Conservation (phyloP, 2,797 vertebrate species). For the Eupleurogrammus muticus region DNA sequence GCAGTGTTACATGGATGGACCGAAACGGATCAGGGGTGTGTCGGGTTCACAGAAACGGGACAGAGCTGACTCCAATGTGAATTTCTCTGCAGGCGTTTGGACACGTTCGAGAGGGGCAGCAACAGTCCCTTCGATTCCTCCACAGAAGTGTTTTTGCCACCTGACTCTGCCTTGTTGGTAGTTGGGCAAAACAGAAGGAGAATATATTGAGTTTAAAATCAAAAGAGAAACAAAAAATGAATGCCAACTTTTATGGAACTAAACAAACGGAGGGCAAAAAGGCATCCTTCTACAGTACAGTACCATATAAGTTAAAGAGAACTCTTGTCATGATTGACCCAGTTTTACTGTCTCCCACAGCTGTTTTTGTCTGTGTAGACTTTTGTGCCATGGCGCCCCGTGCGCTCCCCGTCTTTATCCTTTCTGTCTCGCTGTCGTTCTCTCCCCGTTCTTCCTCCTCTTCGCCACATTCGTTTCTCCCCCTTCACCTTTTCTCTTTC, state of each 20-base stretch:
- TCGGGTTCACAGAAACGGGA: constrained; percentile 23
- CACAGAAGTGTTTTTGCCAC: constrained; percentile 52
- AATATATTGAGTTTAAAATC: constrained; percentile 65
- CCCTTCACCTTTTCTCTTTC: background rate
- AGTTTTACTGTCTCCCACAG: constrained; percentile 75
- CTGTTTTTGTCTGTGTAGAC: constrained; percentile 79
- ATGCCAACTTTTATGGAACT: constrained; percentile 73
- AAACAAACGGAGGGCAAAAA: constrained; percentile 54
- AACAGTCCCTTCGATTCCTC: constrained; percentile 33
- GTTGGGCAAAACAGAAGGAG: constrained; percentile 50
- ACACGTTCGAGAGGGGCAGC: constrained; percentile 28
- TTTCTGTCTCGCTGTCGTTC: constrained; percentile 36
- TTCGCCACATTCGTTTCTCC: constrained; percentile 12
- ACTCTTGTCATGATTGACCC: constrained; percentile 68
- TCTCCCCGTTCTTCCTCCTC: constrained; percentile 23
- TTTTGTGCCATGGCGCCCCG: constrained; percentile 81
- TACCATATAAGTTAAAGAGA: constrained; percentile 76
- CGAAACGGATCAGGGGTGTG: constrained; percentile 25
- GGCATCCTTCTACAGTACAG: constrained; percentile 68
- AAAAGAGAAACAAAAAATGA: constrained; percentile 40
- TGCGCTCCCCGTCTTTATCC: constrained; percentile 63
- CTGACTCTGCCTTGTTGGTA: constrained; percentile 66
- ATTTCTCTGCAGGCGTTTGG: constrained; percentile 37
- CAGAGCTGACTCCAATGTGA: constrained; percentile 46
- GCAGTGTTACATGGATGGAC: constrained; percentile 21